Evolutionary conservation across 2,888 invertebrate species (phyloP).

Genomic region (Leucoma salicis): DNA sequence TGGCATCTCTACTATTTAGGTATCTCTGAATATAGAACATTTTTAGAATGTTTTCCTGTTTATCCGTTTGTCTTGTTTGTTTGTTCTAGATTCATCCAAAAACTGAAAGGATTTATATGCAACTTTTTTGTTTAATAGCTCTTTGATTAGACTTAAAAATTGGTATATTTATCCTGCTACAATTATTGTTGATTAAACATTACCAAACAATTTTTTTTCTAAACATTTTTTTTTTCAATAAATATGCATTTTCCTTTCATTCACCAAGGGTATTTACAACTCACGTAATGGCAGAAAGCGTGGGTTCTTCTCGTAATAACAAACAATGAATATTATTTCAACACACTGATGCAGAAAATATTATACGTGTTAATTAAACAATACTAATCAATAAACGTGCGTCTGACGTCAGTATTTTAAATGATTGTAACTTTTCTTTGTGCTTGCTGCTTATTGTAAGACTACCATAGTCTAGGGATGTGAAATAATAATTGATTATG

Average conservation of each 20-base stretch:
- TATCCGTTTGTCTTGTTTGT: too few species aligned
- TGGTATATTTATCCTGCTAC: too few species aligned
- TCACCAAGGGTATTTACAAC: background rate
- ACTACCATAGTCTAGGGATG: background rate
- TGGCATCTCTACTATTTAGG: too few species aligned
- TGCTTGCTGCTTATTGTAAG: background rate
- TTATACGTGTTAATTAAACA: background rate
- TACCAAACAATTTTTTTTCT: background rate
- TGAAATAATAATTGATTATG: too few species aligned
- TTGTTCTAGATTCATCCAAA: too few species aligned
- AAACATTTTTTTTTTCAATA: background rate
- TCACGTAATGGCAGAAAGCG: background rate
- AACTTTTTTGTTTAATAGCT: too few species aligned
- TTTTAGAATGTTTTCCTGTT: too few species aligned
- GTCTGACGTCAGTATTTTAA: slow-evolving; percentile 1
- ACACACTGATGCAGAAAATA: background rate
- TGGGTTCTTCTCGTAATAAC: background rate
- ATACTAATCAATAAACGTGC: background rate
- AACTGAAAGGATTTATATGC: too few species aligned
- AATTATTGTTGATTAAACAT: too few species aligned
- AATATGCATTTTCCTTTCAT: background rate
- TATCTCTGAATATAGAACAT: too few species aligned
- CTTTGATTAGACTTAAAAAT: too few species aligned
- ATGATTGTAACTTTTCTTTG: background rate
- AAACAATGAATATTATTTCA: slow-evolving; percentile 1